Percentiles rank a stretch among this genome's conserved stretches.
Evolutionary conservation across 2,797 vertebrate genomes (phyloP).

Genomic region (Lutjanus argentimaculatus): DNA sequence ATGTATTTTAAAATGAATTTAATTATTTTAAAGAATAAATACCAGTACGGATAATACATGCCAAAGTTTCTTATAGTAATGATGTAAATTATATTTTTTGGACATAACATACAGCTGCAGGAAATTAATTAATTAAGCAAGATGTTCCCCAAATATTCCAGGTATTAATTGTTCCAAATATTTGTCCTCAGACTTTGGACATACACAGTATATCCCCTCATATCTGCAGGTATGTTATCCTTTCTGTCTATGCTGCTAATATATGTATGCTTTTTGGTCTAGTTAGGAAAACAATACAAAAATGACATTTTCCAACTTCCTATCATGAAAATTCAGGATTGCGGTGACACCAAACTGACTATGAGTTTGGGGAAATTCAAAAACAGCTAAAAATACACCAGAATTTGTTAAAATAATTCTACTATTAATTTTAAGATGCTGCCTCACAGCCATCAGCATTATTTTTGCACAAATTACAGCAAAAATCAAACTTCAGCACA

Average conservation of each 20-base stretch:
- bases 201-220: conserved; percentile 28
- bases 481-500: conserved; percentile 4
- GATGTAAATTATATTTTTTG: conserved; percentile 7
- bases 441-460: neutral
- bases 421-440: neutral
- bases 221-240: conserved; percentile 56
- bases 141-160: conserved; percentile 16
- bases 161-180: conserved; percentile 20
- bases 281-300: conserved; percentile 39
- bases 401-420: conserved; percentile 23
- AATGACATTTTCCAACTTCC: neutral
- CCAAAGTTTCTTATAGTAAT: neutral
- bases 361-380: neutral
- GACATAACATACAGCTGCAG: neutral
- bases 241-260: conserved; percentile 27
- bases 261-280: conserved; percentile 19
- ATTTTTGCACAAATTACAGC: conserved; percentile 1
- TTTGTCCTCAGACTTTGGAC: conserved; percentile 28
- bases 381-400: neutral
- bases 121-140: conserved; percentile 13
- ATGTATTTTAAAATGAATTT: conserved; percentile 3
- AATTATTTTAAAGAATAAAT: conserved; percentile 18
- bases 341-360: neutral
- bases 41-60: conserved; percentile 12
- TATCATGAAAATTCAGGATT: conserved; percentile 1